These are phyloP conservation scores for Apamea monoglypha DNA, from an alignment of 2,888 invertebrate species.

Conservation along the genomic window DNA sequence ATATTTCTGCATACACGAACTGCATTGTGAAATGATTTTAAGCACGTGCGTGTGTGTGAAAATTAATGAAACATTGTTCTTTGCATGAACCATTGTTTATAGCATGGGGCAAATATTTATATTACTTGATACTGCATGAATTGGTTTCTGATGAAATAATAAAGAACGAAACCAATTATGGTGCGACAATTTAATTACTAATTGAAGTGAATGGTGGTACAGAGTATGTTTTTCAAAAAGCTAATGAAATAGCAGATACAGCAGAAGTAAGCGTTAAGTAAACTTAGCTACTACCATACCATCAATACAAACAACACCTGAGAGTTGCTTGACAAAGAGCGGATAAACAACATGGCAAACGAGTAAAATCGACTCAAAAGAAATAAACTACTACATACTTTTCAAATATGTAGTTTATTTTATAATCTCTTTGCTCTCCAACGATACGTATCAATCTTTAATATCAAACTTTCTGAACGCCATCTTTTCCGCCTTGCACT, in stretches of 20 bases:
- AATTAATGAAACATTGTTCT: conserved; percentile 44
- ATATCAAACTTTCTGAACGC: conserved; percentile 38
- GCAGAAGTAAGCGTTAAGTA: background rate
- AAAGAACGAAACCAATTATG: background rate
- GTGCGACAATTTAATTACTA: background rate
- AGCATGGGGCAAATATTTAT: conserved; percentile 14
- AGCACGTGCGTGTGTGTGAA: conserved; percentile 48
- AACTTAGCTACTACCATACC: background rate
- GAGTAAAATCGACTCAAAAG: background rate
- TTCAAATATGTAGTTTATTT: background rate
- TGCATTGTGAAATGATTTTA: conserved; percentile 37
- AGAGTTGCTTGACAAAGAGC: background rate
- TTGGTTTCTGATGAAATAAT: conserved; percentile 9
- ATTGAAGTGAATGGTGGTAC: background rate
- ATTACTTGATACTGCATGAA: conserved; percentile 2
- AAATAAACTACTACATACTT: background rate
- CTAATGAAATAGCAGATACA: background rate
- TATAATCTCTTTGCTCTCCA: conserved; percentile 19
- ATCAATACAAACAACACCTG: background rate
- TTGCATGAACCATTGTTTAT: conserved; percentile 24
- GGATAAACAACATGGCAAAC: background rate
- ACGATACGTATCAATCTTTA: conserved; percentile 24
- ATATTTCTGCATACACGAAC: conserved; percentile 29
- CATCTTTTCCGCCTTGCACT: conserved; percentile 42
- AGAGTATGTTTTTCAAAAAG: background rate